Conservation (phyloP, 2,797 vertebrate species). For the Intellagama lesueurii region DNA sequence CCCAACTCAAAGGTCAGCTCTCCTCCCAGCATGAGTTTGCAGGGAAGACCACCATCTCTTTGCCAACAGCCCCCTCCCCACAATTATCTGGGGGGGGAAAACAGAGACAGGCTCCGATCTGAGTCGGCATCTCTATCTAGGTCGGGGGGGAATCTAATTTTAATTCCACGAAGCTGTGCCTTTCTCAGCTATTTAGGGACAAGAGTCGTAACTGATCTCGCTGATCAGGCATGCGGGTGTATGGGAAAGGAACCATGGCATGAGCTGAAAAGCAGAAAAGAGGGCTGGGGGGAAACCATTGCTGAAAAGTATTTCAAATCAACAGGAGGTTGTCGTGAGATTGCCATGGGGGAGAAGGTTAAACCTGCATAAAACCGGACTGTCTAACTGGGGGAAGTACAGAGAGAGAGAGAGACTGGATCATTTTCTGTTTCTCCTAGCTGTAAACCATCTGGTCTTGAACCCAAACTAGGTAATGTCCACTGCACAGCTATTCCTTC, state of each 20-base stretch:
- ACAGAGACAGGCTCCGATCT: not conserved
- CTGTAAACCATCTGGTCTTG: not conserved
- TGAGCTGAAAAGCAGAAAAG: not conserved
- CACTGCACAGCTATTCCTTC: not conserved
- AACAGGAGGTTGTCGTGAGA: not conserved
- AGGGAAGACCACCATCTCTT: not conserved
- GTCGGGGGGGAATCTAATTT: slow-evolving; percentile 60
- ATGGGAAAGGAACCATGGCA: not conserved
- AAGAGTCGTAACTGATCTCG: not conserved
- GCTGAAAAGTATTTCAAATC: too few species aligned
- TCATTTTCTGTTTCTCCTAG: not conserved
- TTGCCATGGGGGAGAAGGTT: too few species aligned
- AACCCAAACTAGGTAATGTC: not conserved
- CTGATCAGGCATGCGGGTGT: not conserved
- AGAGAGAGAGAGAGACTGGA: not conserved
- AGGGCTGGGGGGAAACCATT: not conserved
- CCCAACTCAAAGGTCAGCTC: not conserved
- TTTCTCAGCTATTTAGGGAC: slow-evolving; percentile 41
- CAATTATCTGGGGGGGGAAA: not conserved
- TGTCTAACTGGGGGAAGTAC: not conserved
- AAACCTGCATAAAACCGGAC: not conserved
- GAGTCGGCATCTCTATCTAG: not conserved
- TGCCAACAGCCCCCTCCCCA: rapidly evolving
- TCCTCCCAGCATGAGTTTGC: not conserved
- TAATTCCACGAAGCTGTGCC: slow-evolving; percentile 8